phyloP scores from a whole-genome alignment of 2,888 invertebrate genomes.

The Scaptomyza cyrtandrae region DNA sequence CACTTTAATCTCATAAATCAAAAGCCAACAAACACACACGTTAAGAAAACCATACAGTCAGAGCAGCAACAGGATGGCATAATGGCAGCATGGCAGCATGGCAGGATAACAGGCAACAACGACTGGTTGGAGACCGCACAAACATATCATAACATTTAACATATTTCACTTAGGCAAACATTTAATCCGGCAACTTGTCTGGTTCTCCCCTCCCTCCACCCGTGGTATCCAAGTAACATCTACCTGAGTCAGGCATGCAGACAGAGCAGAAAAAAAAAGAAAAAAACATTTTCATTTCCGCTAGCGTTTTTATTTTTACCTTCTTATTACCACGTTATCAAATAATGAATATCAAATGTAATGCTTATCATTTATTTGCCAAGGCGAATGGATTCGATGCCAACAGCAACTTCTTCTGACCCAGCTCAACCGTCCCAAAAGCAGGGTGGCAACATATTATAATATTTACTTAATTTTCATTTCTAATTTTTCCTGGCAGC shows the following conservation, averaged over 20 bases:
- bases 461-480: constrained; percentile 81
- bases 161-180: constrained; percentile 80
- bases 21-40: constrained; percentile 44
- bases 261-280: not conserved
- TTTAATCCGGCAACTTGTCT: constrained; percentile 73
- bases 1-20: constrained; percentile 76
- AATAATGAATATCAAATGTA: constrained; percentile 81
- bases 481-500: constrained; percentile 69
- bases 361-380: constrained; percentile 81
- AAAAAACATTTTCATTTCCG: constrained; percentile 72
- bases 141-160: constrained; percentile 77
- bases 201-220: constrained; percentile 7
- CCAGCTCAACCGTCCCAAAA: constrained; percentile 7
- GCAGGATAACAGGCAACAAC: constrained; percentile 9
- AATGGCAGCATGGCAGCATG: constrained; percentile 5
- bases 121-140: constrained; percentile 47
- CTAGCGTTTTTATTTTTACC: constrained; percentile 77
- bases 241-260: constrained; percentile 16
- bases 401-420: constrained; percentile 10
- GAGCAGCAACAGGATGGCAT: constrained; percentile 15
- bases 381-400: constrained; percentile 49
- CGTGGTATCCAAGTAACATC: constrained; percentile 13
- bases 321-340: constrained; percentile 75
- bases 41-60: constrained; percentile 18
- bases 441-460: constrained; percentile 72